Conservation (phyloP, 2,888 invertebrate species). For the Pammene fasciana region DNA sequence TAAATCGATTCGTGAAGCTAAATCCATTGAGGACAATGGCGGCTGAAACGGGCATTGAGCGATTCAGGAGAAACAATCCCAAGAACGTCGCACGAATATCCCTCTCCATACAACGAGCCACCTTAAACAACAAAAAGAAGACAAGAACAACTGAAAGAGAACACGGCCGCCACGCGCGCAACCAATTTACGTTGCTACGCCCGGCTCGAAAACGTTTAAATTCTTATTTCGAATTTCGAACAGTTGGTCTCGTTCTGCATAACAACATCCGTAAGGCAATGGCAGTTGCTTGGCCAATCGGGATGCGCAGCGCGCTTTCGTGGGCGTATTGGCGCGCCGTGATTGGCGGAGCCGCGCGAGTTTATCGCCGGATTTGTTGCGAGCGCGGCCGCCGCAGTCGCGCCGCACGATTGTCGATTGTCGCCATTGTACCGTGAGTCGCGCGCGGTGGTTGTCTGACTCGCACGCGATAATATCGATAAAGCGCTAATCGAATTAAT, state of each 20-base stretch:
- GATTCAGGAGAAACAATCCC: constrained; percentile 41
- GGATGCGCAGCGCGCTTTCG: constrained; percentile 67
- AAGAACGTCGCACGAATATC: constrained; percentile 37
- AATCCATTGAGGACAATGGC: constrained; percentile 37
- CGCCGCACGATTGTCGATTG: constrained; percentile 80
- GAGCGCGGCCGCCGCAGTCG: constrained; percentile 77
- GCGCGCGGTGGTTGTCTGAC: constrained; percentile 69
- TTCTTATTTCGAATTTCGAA: constrained; percentile 77
- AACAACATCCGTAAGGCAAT: constrained; percentile 82
- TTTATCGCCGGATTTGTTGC: constrained; percentile 81
- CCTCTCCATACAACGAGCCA: constrained; percentile 49
- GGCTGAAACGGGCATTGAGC: constrained; percentile 42
- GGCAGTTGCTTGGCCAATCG: constrained; percentile 81
- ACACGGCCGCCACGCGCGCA: constrained; percentile 68
- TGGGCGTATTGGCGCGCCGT: constrained; percentile 72
- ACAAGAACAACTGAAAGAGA: constrained; percentile 68
- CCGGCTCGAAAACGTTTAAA: constrained; percentile 79
- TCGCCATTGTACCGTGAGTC: constrained; percentile 77
- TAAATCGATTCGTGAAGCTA: constrained; percentile 35
- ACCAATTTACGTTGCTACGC: constrained; percentile 80
- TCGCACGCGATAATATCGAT: constrained; percentile 68
- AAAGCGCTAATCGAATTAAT: constrained; percentile 60
- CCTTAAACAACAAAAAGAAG: constrained; percentile 61
- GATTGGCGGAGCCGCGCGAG: constrained; percentile 71
- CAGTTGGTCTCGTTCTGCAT: constrained; percentile 81